Conservation (phyloP, 1,140 invertebrate genomes). For the Zaprionus camerounensis region DNA sequence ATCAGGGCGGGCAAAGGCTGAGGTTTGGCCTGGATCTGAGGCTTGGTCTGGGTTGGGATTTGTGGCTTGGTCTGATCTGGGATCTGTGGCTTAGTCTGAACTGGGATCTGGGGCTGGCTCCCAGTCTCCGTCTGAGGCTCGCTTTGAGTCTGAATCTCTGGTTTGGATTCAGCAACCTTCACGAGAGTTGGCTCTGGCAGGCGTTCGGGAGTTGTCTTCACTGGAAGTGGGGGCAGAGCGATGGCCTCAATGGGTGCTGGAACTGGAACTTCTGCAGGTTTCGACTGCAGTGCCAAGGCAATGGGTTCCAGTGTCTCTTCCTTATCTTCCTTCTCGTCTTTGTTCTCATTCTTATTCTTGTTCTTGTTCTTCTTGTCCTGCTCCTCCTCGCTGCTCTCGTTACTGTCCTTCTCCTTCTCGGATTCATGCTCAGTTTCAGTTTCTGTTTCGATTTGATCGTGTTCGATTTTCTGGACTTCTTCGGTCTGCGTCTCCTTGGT, state of each 20-base stretch:
- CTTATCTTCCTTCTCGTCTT: slow-evolving; percentile 32
- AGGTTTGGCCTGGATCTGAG: background rate
- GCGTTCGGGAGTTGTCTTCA: slow-evolving; percentile 25
- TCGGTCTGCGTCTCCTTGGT: slow-evolving; percentile 11
- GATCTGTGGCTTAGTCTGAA: background rate
- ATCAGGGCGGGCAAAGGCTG: background rate
- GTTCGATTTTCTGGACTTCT: background rate
- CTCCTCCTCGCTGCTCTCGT: slow-evolving; percentile 62
- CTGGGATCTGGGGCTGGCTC: background rate
- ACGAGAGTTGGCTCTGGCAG: slow-evolving; percentile 30
- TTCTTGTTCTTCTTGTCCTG: slow-evolving; percentile 28
- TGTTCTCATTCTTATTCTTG: slow-evolving; percentile 24
- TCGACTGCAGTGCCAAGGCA: slow-evolving; percentile 6
- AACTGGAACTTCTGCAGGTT: slow-evolving; percentile 26
- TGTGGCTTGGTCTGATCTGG: background rate
- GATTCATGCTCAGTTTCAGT: background rate
- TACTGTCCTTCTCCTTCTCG: slow-evolving; percentile 53
- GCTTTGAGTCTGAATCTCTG: background rate
- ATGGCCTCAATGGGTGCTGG: slow-evolving; percentile 41
- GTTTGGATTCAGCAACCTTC: slow-evolving; percentile 30
- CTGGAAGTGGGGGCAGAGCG: slow-evolving; percentile 58
- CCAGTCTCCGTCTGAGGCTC: background rate
- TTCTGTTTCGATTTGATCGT: background rate
- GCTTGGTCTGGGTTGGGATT: background rate
- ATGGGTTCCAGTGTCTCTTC: slow-evolving; percentile 13